Evolutionary conservation across 2,113 vertebrate species (phyloP).

Genomic region (Martes martes): DNA sequence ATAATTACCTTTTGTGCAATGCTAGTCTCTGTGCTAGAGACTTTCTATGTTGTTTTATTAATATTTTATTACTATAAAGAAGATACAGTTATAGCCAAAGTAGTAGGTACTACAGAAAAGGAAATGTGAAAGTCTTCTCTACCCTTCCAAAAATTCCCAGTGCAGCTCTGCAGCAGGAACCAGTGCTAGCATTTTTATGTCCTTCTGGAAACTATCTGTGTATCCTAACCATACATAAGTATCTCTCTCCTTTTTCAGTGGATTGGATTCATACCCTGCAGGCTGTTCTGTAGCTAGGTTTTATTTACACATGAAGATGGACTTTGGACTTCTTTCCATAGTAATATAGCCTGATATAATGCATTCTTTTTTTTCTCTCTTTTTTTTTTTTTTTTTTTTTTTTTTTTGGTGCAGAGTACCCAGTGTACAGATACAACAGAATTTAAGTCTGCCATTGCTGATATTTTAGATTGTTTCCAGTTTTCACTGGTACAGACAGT

Average conservation of each 20-base stretch:
- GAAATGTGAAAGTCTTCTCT: background rate
- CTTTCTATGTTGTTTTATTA: background rate
- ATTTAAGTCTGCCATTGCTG: background rate
- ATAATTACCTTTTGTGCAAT: background rate
- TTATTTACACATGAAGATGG: background rate
- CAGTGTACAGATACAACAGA: background rate
- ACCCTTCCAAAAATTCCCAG: background rate
- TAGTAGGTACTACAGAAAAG: background rate
- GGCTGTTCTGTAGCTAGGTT: background rate
- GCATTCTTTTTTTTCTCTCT: background rate
- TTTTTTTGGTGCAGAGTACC: background rate
- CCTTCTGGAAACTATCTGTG: background rate
- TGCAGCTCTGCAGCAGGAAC: background rate
- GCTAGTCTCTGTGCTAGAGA: background rate
- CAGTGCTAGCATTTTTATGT: background rate
- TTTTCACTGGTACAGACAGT: background rate
- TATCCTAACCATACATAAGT: background rate
- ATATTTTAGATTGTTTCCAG: background rate
- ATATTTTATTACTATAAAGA: background rate
- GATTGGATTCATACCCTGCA: background rate
- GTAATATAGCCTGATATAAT: background rate
- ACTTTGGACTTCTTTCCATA: background rate
- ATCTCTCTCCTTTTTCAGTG: background rate
- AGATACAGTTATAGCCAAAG: background rate
- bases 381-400: too few species aligned